Percentiles rank a stretch among this genome's conserved stretches.
phyloP scores from a whole-genome alignment of 2,888 invertebrate species.

The Hirtodrosophila confusa region DNA sequence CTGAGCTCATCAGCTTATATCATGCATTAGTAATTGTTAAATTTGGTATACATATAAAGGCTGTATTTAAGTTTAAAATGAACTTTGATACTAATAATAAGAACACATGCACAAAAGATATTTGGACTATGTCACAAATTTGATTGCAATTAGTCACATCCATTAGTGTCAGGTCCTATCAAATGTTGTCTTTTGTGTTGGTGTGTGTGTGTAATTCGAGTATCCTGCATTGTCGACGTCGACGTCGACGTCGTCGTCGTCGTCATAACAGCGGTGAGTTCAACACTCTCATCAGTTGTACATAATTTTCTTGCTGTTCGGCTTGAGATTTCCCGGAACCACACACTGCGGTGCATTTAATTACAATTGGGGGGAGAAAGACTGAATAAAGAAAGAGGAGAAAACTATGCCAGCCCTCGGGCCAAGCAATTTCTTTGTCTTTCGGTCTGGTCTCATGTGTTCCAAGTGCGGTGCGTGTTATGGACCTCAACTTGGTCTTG shows the following conservation, averaged over 20 bases:
- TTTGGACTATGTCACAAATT: background rate
- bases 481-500: constrained; percentile 8
- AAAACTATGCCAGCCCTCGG: constrained; percentile 16
- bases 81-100: no score
- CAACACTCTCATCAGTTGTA: constrained; percentile 44
- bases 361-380: constrained; percentile 33
- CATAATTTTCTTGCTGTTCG: constrained; percentile 32
- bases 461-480: constrained; percentile 31
- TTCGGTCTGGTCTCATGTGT: constrained; percentile 6
- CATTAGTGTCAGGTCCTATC: no score
- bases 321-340: constrained; percentile 40
- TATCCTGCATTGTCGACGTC: constrained; percentile 10
- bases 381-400: constrained; percentile 6
- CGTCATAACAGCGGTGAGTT: constrained; percentile 21
- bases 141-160: constrained; percentile 2
- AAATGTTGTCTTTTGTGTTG: background rate
- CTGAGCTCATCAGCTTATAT: no score
- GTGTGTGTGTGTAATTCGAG: constrained; percentile 28
- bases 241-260: background rate
- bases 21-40: no score
- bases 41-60: no score
- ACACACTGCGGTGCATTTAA: constrained; percentile 39
- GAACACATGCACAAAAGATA: background rate
- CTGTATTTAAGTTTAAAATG: no score
- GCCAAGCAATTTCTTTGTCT: constrained; percentile 42